Base-by-base conservation (phyloP, 2,113 vertebrate species). In the Labeo rohita region DNA sequence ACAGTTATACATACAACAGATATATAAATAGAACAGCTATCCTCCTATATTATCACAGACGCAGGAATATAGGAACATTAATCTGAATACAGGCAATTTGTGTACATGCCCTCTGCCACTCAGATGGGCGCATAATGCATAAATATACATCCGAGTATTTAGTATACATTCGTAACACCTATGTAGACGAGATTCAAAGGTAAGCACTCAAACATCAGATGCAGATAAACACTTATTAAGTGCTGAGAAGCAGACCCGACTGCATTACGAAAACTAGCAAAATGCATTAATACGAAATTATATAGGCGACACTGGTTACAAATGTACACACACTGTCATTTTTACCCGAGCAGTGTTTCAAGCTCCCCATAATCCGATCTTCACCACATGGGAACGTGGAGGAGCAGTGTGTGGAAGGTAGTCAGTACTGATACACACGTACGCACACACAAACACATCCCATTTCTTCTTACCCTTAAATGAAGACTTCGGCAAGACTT, bases 401-500 rank as follows among this genome's bases (percentile, higher is more conserved):
- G 83, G 81, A 72, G 73, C 85, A 85, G 88, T 39, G 83, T 87
- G 49, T 85, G 88, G 80, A 73, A 81, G 86, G 76, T 84, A 87
- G 83, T 86, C 88, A 85, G 88, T 83, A 84, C 86, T 52, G 49
- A 81, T 84, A 79, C 84, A 85, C 85, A 16, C 65, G 70, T 88
- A 84, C 52, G 61, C 63, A 61, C 43, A 50, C 75, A 77, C 75
- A 85, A 43, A 87, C 85, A 86, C 88, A 88, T 68, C 86, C 84
- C 78, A 86, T 85, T 56, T 83, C 85, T 78, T 87, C 81, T 87
- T 83, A 76, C 92, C 92, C 91, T 94, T 92, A 94, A 94, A 95
- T 95, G 95, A 95, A 95, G 95, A 94, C 91, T 90, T 94, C 92
- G 91, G 83, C 91, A 90, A 95, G 94, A 95, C 95, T 95, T 95